Base-by-base conservation (phyloP, 2,888 invertebrate genomes). In the Dolomedes plantarius region DNA sequence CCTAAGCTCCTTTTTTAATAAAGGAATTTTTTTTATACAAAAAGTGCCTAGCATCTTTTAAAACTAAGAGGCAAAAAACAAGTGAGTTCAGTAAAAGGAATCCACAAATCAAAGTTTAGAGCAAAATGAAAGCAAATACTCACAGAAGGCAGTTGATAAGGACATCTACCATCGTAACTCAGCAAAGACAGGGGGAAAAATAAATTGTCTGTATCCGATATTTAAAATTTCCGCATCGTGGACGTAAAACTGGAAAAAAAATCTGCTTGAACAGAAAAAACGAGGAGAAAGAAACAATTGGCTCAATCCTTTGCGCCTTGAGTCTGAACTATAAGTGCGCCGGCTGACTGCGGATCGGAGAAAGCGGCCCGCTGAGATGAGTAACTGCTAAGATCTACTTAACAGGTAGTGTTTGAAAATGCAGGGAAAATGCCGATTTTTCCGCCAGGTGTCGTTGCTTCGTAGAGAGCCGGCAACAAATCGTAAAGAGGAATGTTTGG, bases 141-240 rank as follows among this genome's bases (percentile, higher is more conserved):
- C 73, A 80, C 79, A 80, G 41, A 46, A 80, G 79, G 27, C 73
- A 73, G 67, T 80, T 80, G 79, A 80, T 73, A 31, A 80, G 79
- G 72, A 80, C 79, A 80, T 80, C 79, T 31, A 80, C 79, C 79
- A 80, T 80, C 65, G 79, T 80, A 80, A 73, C 50, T 80, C 28
- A 65, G 28, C 46, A 62, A 65, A 71, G 11, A 31, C 11, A n/a
- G n/a, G 32, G 46, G 29, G 64, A 64, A 23, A 29, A 36, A 29
- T 16, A 29, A 46, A 73, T 27, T 36, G 39, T 28, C 7, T 27
- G 31, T 72, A 79, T 80, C 79, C 72, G 46, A 46, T 16, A 16
- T 65, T 80, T 31, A 80, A 65, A 73, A 65, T 19, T 23, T 23
- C 72, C 72, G n/a, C 79, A 72, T 72, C 41, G 3, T 79, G 41